phyloP scores from a whole-genome alignment of 64 coral and sea anemone species.

The Exaiptasia diaphana region DNA sequence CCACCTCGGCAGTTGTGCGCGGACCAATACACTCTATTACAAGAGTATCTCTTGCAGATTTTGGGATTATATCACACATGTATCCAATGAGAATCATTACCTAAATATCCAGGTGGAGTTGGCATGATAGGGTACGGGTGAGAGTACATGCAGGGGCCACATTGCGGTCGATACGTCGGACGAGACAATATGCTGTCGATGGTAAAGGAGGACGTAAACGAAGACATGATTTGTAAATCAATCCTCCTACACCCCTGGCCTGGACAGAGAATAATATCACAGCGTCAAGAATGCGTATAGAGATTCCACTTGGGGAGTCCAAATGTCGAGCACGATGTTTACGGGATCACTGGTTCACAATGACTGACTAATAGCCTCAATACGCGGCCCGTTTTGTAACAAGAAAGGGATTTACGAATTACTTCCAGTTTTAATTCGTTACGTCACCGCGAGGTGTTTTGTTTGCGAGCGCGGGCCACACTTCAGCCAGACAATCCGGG shows the following conservation, averaged over 20 bases:
- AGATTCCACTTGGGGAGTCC: neutral
- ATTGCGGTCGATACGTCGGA: constrained; percentile 77
- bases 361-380: constrained; percentile 76
- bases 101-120: constrained; percentile 68
- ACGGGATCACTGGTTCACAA: constrained; percentile 45
- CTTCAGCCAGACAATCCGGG: constrained; percentile 41
- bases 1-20: no score
- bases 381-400: constrained; percentile 87
- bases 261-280: neutral
- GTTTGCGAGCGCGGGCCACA: constrained; percentile 54
- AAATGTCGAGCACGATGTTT: neutral
- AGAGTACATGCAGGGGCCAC: constrained; percentile 67
- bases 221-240: constrained; percentile 48
- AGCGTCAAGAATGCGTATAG: neutral
- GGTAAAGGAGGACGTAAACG: constrained; percentile 86
- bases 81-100: constrained; percentile 24
- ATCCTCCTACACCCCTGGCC: neutral
- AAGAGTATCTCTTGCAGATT: no score
- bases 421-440: constrained; percentile 93
- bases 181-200: constrained; percentile 96
- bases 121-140: constrained; percentile 77
- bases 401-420: constrained; percentile 98
- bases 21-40: no score
- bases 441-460: constrained; percentile 88
- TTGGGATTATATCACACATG: no score